Percentiles rank a stretch among this genome's conserved stretches.
phyloP scores from a whole-genome alignment of 1,140 invertebrate genomes.

The Temnothorax curvispinosus region DNA sequence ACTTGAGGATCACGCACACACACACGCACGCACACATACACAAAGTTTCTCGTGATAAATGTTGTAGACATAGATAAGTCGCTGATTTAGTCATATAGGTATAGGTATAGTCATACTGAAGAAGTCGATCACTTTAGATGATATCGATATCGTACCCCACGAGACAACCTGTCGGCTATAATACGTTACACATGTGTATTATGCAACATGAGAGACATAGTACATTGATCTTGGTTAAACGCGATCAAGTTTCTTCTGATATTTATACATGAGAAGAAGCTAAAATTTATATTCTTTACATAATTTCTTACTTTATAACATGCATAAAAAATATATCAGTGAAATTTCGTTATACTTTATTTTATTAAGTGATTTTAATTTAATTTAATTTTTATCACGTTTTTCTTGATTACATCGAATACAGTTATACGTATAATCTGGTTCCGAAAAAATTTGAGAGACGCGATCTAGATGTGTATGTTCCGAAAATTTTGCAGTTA shows the following conservation, averaged over 20 bases:
- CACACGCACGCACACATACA: background rate
- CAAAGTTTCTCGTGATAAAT: background rate
- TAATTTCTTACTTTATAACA: background rate
- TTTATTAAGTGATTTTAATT: background rate
- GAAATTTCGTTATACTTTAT: background rate
- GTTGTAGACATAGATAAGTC: background rate
- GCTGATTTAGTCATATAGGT: background rate
- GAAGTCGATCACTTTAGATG: conserved; percentile 22
- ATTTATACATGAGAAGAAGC: background rate
- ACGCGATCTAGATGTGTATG: background rate
- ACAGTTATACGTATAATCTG: background rate
- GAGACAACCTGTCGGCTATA: conserved; percentile 13
- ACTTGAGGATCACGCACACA: background rate
- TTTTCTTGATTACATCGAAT: background rate
- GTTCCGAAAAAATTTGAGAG: background rate
- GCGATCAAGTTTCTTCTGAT: background rate
- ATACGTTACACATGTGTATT: background rate
- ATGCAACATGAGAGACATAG: background rate
- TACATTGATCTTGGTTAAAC: background rate
- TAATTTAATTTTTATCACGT: background rate
- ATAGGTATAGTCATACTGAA: background rate
- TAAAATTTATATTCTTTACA: background rate
- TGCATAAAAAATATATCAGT: background rate
- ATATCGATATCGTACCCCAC: background rate
- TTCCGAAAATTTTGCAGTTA: background rate